These are phyloP conservation scores for Gallinago solitaria DNA, from an alignment of 2,797 vertebrate species.

Conservation along the genomic window DNA sequence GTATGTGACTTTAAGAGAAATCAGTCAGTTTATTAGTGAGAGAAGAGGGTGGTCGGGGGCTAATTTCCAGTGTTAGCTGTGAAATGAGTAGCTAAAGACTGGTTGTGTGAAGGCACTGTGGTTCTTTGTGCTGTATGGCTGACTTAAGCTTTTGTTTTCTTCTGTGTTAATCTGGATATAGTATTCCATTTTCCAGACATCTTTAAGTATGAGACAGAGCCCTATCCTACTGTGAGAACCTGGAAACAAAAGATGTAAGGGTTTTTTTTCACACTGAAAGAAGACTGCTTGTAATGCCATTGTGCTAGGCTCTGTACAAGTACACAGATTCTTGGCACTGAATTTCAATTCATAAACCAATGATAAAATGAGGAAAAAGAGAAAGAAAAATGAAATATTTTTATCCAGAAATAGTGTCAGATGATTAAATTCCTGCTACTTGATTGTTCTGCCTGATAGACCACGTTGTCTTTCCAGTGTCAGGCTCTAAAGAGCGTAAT, in stretches of 20 bases:
- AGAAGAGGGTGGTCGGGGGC: background rate
- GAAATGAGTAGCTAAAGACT: background rate
- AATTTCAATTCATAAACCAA: background rate
- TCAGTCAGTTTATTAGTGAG: background rate
- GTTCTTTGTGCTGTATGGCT: background rate
- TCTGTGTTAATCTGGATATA: background rate
- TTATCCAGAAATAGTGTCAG: background rate
- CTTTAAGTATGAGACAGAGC: background rate
- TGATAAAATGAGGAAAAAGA: background rate
- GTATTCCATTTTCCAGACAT: background rate
- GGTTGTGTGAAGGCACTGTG: background rate
- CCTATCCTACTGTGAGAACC: background rate
- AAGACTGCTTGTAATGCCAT: background rate
- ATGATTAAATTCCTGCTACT: background rate
- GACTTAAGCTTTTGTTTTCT: background rate
- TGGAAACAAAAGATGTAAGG: background rate
- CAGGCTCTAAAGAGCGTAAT: background rate
- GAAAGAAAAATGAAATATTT: background rate
- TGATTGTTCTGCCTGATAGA: background rate
- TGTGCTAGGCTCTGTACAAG: background rate
- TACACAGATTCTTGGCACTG: background rate
- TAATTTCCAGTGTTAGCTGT: conserved; percentile 5
- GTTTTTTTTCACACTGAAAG: background rate
- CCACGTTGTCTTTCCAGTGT: background rate
- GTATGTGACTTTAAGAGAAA: conserved; percentile 19